A percentile compares a stretch with the other conserved stretches of the same genome.
phyloP scores from a whole-genome alignment of 1,140 invertebrate species.

The Bombus huntii region DNA sequence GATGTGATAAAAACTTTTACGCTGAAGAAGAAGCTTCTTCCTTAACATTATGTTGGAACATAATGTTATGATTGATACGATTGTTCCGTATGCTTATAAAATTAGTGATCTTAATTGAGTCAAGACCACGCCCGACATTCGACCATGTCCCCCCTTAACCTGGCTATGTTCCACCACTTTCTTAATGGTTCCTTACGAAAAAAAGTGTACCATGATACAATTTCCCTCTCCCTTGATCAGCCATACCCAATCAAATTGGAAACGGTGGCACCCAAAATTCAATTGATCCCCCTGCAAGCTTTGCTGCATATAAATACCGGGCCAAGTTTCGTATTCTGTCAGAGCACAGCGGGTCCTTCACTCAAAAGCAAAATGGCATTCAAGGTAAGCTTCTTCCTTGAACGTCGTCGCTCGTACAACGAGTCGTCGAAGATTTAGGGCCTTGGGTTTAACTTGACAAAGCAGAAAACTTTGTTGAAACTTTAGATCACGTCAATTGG shows the following conservation, averaged over 20 bases:
- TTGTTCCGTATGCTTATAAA: background rate
- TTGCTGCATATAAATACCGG: slow-evolving; percentile 68
- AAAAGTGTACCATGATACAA: slow-evolving; percentile 36
- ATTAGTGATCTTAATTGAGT: slow-evolving; percentile 49
- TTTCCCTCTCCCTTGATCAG: slow-evolving; percentile 60
- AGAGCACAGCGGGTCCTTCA: slow-evolving; percentile 59
- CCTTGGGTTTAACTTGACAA: background rate
- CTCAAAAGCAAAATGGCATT: slow-evolving; percentile 68
- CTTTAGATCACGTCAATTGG: background rate
- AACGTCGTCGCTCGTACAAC: background rate
- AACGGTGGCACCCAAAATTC: slow-evolving; percentile 60
- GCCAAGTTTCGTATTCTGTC: slow-evolving; percentile 35
- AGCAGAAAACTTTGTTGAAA: background rate
- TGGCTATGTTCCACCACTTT: slow-evolving; percentile 50
- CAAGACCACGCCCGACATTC: slow-evolving; percentile 51
- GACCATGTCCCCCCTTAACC: slow-evolving; percentile 33
- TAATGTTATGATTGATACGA: background rate
- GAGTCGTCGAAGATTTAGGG: background rate
- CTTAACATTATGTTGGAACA: background rate
- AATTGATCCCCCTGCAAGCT: slow-evolving; percentile 55
- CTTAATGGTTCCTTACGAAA: slow-evolving; percentile 57
- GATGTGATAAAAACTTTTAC: background rate
- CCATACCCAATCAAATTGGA: slow-evolving; percentile 60
- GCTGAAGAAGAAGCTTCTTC: background rate
- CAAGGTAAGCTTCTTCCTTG: slow-evolving; percentile 63